Percentiles rank a stretch among this genome's conserved stretches.
Conservation (phyloP, 64 coral and sea anemone genomes). For the Stylophora pistillata region DNA sequence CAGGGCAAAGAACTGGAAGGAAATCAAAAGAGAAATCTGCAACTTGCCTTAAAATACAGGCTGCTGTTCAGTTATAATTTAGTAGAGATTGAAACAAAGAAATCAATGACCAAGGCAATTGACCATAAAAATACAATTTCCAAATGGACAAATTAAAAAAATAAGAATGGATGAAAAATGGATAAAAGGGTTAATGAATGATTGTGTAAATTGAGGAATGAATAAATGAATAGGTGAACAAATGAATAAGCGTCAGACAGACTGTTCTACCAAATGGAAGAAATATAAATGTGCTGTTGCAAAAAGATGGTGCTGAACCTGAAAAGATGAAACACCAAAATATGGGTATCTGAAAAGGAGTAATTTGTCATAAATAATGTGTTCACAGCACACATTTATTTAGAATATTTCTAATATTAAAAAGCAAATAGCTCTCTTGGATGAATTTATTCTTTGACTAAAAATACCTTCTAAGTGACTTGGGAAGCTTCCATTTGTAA, state of each 20-base stretch:
- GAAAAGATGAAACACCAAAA: too few species aligned
- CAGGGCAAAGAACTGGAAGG: slow-evolving; percentile 76
- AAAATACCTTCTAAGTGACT: neutral
- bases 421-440: neutral
- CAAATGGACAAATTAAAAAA: too few species aligned
- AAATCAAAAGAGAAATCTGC: neutral
- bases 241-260: neutral
- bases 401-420: neutral
- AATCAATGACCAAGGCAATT: neutral
- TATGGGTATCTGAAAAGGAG: neutral
- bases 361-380: neutral
- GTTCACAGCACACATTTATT: too few species aligned
- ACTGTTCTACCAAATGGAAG: neutral
- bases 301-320: too few species aligned
- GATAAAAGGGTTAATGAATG: too few species aligned
- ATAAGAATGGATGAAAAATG: too few species aligned
- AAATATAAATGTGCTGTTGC: neutral
- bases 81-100: too few species aligned
- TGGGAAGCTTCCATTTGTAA: neutral
- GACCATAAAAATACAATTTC: too few species aligned
- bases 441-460: neutral
- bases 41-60: neutral
- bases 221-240: neutral
- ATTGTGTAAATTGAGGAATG: neutral
- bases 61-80: neutral